Percentiles rank a stretch among this genome's conserved stretches.
These are phyloP conservation scores for Phasia obesa DNA, from an alignment of 2,888 invertebrate genomes.

Conservation along the genomic window DNA sequence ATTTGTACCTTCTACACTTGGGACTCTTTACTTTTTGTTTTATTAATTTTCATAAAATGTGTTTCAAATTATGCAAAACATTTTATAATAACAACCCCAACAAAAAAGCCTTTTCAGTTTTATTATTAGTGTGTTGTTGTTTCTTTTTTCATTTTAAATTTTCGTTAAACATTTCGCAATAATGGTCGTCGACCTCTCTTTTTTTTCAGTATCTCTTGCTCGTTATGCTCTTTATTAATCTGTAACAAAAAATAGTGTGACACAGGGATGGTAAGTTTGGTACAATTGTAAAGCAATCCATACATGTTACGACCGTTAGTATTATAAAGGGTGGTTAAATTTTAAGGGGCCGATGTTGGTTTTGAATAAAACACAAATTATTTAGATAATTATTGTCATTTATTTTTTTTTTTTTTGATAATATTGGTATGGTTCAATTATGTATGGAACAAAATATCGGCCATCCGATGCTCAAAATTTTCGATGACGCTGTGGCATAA, in stretches of 20 bases:
- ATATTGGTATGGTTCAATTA: too few species aligned
- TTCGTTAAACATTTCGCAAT: slow-evolving; percentile 44
- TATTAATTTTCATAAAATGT: slow-evolving; percentile 26
- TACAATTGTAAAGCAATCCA: too few species aligned
- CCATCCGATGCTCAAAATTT: too few species aligned
- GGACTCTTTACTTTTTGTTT: neutral
- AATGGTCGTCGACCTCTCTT: slow-evolving; percentile 61
- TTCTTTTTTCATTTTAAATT: neutral
- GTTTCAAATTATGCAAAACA: slow-evolving; percentile 43
- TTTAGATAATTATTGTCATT: too few species aligned
- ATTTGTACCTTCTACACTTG: neutral
- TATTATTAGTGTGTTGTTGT: neutral
- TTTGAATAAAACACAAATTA: too few species aligned
- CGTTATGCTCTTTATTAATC: neutral
- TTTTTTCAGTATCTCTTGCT: neutral
- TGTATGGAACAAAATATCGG: too few species aligned
- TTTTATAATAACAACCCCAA: slow-evolving; percentile 18
- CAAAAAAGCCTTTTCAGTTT: slow-evolving; percentile 20
- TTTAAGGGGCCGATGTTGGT: too few species aligned
- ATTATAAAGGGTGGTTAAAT: too few species aligned
- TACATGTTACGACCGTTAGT: too few species aligned
- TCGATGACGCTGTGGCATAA: too few species aligned
- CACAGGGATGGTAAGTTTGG: neutral
- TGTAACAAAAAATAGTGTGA: neutral
- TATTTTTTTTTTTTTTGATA: too few species aligned